Evolutionary conservation across 2,113 vertebrate genomes (phyloP).

Genomic region (Elephas maximus): DNA sequence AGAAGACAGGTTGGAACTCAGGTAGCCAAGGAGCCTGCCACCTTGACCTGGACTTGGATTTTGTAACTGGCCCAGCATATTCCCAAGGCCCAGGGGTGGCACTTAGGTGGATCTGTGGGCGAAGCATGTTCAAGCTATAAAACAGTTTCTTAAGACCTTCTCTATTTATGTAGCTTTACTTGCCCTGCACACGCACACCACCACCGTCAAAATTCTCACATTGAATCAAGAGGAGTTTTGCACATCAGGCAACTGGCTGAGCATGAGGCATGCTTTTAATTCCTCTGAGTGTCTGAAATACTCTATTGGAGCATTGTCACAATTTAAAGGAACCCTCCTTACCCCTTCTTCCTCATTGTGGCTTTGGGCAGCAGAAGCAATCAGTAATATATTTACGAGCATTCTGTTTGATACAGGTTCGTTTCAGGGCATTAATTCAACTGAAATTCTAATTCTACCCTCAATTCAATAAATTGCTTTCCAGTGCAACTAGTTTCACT

Average conservation of each 20-base stretch:
- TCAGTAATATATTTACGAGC: background rate
- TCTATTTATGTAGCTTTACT: background rate
- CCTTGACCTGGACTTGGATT: background rate
- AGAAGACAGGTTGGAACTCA: background rate
- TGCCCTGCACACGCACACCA: fast-evolving
- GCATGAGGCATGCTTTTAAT: background rate
- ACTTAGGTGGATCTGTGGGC: background rate
- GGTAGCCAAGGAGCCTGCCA: background rate
- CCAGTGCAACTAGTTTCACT: background rate
- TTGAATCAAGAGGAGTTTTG: background rate
- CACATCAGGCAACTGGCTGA: background rate
- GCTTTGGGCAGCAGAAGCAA: background rate
- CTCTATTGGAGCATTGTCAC: background rate
- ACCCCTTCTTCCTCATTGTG: background rate
- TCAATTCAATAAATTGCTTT: background rate
- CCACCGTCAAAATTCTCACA: background rate
- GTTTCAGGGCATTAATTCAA: background rate
- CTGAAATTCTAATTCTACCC: background rate
- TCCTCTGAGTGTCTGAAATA: background rate
- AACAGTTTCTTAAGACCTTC: background rate
- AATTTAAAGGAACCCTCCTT: background rate
- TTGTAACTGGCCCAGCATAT: background rate
- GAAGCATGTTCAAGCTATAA: background rate
- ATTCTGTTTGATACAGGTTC: background rate
- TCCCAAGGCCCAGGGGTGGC: too few relatives aligned